Conservation (phyloP, 2,888 invertebrate species). For the Patella caerulea region DNA sequence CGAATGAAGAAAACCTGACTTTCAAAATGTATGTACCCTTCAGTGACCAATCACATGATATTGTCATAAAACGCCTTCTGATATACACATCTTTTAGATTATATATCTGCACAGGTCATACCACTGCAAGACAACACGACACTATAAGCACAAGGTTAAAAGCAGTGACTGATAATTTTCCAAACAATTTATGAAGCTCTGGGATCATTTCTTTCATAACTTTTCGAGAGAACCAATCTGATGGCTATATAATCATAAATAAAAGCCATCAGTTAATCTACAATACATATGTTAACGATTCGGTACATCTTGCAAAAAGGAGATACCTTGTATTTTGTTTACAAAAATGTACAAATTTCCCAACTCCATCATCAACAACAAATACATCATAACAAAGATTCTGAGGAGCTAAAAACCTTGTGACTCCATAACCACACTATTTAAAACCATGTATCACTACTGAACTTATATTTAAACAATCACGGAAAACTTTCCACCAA, state of each 20-base stretch:
- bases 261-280: too few species aligned
- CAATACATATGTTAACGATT: too few species aligned
- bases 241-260: constrained; percentile 2
- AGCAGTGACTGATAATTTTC: constrained; percentile 14
- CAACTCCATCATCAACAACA: constrained; percentile 25
- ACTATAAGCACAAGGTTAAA: constrained; percentile 26
- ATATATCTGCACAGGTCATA: background rate
- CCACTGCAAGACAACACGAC: constrained; percentile 16
- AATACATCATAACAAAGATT: constrained; percentile 26
- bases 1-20: too few species aligned
- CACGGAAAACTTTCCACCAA: constrained; percentile 32
- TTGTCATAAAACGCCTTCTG: background rate
- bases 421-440: constrained; percentile 35
- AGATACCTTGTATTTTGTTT: constrained; percentile 14
- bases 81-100: background rate
- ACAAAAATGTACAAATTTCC: constrained; percentile 30
- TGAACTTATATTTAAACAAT: constrained; percentile 35
- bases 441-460: constrained; percentile 38
- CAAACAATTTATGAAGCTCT: constrained; percentile 3
- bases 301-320: background rate
- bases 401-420: constrained; percentile 33
- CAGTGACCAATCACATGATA: constrained; percentile 4
- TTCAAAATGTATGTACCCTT: background rate
- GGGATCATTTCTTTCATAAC: constrained; percentile 8
- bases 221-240: constrained; percentile 15